A percentile compares a stretch with the other conserved stretches of the same genome.
Conservation (phyloP, 2,888 invertebrate genomes). For the Nomada lathburiana region DNA sequence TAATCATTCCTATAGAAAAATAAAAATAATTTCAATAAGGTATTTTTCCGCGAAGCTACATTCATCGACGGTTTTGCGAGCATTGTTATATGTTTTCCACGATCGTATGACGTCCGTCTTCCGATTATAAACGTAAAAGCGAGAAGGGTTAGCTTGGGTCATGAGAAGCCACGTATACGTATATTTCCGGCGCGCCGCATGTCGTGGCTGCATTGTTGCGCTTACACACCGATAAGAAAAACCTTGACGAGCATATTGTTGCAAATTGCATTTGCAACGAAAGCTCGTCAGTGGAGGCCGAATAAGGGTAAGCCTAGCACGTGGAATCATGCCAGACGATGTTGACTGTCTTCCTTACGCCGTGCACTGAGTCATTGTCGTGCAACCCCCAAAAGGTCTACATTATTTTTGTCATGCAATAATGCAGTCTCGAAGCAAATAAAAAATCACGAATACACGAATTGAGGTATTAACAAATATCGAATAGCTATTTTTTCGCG, state of each 20-base stretch:
- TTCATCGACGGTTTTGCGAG: no score
- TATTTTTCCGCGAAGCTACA: no score
- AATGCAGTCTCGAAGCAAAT: neutral
- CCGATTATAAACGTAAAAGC: constrained; percentile 19
- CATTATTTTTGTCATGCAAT: neutral
- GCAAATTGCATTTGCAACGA: neutral
- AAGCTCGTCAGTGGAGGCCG: neutral
- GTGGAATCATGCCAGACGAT: neutral
- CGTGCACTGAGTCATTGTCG: neutral
- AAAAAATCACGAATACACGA: neutral
- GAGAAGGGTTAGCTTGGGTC: constrained; percentile 9
- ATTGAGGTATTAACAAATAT: no score
- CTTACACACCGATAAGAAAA: neutral
- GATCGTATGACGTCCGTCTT: neutral
- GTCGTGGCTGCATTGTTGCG: neutral
- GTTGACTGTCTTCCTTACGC: constrained; percentile 1
- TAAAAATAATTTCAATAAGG: no score
- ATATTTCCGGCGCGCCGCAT: neutral
- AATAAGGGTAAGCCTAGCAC: neutral
- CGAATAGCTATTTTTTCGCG: no score
- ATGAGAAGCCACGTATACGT: neutral
- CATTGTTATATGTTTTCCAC: neutral
- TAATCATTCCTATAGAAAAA: no score
- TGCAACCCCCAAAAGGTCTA: neutral
- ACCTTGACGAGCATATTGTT: neutral